Base-by-base conservation (phyloP, 2,797 vertebrate species). In the Carapus acus region DNA sequence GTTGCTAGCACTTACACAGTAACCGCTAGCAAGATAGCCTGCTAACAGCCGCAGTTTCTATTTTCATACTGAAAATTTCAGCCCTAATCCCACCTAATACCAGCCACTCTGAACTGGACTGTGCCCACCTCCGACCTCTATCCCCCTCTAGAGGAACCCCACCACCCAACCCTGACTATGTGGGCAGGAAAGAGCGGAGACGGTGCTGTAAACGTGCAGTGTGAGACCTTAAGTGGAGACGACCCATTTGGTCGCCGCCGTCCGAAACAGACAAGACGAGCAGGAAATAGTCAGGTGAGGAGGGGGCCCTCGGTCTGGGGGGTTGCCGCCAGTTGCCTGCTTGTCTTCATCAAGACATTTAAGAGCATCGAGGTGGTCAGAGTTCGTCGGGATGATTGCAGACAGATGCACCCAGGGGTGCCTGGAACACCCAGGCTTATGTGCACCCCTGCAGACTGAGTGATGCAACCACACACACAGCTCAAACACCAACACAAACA, bases 351-450 rank as follows among this genome's bases (percentile, higher is more conserved):
- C 8, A 20, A 38, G 50, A 58, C 56, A 59, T 53, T 24, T 58
- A 43, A 39, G 14, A 57, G 43, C 47, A 55, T 49, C 53, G 46
- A 74, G 73, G 71, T 77, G 77, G 74, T 76, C 73, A 65, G 24
- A 37, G 42, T 31, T 43, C 69, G 51, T 55, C 38, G 51, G 45
- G n/a, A n/a, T n/a, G n/a, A n/a, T n/a, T n/a, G n/a, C 63, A 65
- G 36, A 56, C 49, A 56, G 75, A 76, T 50, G 39, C 53, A 67
- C 49, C 62, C 43, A 59, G 55, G 49, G 59, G 48, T 17, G 45
- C 49, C 37, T 19, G 71, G 77, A 76, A 83, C 80, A 85, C 81
- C 78, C 77, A 79, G 49, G 73, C 63, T 70, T 29, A 11, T 45
- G 27, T 15, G 21, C 39, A 63, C 42, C 16, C 39, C 24, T 49